A percentile compares a stretch with the other conserved stretches of the same genome.
Evolutionary conservation across 2,113 vertebrate species (phyloP).

Genomic region (Cettia cetti): DNA sequence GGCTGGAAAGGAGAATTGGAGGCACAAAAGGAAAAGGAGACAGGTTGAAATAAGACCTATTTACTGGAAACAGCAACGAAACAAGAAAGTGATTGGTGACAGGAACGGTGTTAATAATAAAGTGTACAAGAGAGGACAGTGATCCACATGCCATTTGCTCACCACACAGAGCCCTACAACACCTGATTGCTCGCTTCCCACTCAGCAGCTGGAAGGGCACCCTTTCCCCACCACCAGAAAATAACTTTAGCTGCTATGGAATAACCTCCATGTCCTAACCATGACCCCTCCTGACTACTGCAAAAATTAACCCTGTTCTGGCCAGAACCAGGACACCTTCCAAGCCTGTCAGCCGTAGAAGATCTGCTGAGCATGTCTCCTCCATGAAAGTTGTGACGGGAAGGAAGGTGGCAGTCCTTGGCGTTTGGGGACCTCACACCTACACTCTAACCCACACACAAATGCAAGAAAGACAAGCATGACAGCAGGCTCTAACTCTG

Average conservation of each 20-base stretch:
- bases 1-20: background rate
- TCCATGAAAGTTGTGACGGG: accelerated
- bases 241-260: background rate
- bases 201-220: accelerated
- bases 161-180: background rate
- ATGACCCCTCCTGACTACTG: background rate
- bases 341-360: background rate
- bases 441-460: background rate
- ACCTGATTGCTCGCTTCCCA: accelerated
- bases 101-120: background rate
- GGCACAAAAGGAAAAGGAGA: background rate
- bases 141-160: accelerated
- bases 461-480: background rate
- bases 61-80: background rate
- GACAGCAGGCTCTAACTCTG: background rate
- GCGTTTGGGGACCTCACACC: background rate
- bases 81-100: background rate
- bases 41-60: background rate
- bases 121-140: too few species aligned
- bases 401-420: accelerated
- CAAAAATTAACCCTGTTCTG: background rate
- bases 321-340: background rate
- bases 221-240: background rate
- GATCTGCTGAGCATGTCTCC: background rate
- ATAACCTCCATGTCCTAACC: background rate